Evolutionary conservation across 1,140 invertebrate species (phyloP).

Genomic region (Caenorhabditis remanei): DNA sequence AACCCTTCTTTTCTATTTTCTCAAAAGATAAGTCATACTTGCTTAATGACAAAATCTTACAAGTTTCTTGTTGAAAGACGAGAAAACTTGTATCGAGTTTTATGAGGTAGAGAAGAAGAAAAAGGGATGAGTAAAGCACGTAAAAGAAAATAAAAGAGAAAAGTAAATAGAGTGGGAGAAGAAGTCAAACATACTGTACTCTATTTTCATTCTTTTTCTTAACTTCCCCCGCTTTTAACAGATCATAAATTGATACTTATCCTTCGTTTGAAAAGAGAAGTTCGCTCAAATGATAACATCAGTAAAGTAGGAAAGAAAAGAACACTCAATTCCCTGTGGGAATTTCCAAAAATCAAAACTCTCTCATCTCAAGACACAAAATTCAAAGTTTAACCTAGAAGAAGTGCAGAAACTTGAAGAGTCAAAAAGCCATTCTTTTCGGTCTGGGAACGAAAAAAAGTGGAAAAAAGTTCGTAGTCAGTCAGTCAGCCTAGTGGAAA

Average conservation of each 20-base stretch:
- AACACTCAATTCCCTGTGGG: neutral
- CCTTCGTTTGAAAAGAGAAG: neutral
- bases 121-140: conserved; percentile 21
- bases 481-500: neutral
- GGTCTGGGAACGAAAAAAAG: conserved; percentile 7
- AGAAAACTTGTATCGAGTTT: conserved; percentile 21
- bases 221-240: neutral
- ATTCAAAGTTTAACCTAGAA: neutral
- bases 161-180: neutral
- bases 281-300: neutral
- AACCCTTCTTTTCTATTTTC: neutral
- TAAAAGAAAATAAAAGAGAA: conserved; percentile 36
- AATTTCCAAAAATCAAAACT: neutral
- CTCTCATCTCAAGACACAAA: neutral
- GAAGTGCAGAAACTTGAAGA: neutral
- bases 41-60: conserved; percentile 27
- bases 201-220: neutral
- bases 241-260: neutral
- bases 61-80: neutral
- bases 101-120: neutral
- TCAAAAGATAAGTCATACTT: neutral
- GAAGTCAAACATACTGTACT: conserved; percentile 48
- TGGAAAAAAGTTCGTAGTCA: neutral
- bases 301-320: neutral
- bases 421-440: neutral